These are phyloP conservation scores for Lepidotrigona ventralis DNA, from an alignment of 1,140 invertebrate genomes.

Conservation along the genomic window DNA sequence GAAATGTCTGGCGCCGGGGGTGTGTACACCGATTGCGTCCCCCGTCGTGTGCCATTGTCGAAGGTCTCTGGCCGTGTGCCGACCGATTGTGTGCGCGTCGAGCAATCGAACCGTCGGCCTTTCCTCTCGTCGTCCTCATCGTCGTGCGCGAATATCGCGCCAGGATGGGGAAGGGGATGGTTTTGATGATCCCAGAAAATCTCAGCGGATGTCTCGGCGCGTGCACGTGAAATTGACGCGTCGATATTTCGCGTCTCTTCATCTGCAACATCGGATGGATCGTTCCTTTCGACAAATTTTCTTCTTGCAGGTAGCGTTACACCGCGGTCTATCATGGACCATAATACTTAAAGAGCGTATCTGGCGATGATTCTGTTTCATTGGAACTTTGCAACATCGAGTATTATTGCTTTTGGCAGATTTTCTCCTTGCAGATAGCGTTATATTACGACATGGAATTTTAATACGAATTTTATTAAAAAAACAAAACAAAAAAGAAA, in stretches of 20 bases:
- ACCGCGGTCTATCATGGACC: too few relatives aligned
- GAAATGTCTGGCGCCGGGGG: constrained; percentile 41
- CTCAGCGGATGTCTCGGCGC: background rate
- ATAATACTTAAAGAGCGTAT: too few relatives aligned
- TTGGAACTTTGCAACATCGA: too few relatives aligned
- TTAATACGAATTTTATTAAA: background rate
- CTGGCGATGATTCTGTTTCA: too few relatives aligned
- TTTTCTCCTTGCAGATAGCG: background rate
- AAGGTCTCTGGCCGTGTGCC: constrained; percentile 14
- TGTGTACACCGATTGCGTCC: constrained; percentile 37
- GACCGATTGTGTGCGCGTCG: background rate
- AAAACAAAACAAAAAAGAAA: too few relatives aligned
- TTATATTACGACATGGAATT: background rate
- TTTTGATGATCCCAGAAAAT: background rate
- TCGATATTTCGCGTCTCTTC: background rate
- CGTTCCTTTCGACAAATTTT: background rate
- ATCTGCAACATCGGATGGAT: background rate
- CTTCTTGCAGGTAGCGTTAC: background rate
- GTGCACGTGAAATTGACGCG: constrained; percentile 4
- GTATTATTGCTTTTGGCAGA: too few relatives aligned
- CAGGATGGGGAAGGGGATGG: background rate
- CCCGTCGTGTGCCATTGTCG: constrained; percentile 30
- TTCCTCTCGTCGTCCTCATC: background rate
- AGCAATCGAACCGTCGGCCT: constrained; percentile 25
- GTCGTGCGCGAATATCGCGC: constrained; percentile 8